phyloP scores from a whole-genome alignment of 2,113 vertebrate species.

The Forbesichthys agassizii region DNA sequence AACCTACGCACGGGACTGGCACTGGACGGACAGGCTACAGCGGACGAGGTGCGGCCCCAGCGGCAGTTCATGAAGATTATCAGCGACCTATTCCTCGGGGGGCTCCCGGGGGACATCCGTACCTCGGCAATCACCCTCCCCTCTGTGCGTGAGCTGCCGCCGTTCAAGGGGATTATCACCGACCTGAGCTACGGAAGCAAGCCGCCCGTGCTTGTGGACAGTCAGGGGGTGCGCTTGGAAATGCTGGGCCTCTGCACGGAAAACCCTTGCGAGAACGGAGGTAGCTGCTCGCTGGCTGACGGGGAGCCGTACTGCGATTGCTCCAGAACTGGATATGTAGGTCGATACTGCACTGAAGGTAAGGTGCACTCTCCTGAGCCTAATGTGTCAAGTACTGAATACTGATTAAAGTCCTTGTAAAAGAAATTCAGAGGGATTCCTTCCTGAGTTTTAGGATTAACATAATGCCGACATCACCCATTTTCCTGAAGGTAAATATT shows the following conservation, averaged over 20 bases:
- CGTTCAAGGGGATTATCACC: constrained; percentile 90
- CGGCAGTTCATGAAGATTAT: constrained; percentile 93
- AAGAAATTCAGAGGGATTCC: constrained; percentile 28
- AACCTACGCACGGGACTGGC: constrained; percentile 84
- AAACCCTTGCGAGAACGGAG: constrained; percentile 94
- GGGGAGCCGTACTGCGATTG: constrained; percentile 93
- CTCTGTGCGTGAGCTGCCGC: constrained; percentile 80
- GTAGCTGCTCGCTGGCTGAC: constrained; percentile 89
- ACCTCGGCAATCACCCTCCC: constrained; percentile 86
- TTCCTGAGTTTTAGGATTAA: constrained; percentile 21
- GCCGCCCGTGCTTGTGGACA: constrained; percentile 86
- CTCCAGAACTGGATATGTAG: constrained; percentile 89
- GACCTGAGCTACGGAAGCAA: constrained; percentile 91
- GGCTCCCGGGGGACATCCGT: constrained; percentile 89
- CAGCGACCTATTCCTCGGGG: constrained; percentile 94
- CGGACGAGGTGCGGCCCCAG: constrained; percentile 84
- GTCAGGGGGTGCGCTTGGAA: constrained; percentile 86
- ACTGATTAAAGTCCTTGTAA: constrained; percentile 46
- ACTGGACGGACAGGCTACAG: constrained; percentile 85
- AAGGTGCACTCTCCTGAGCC: constrained; percentile 65
- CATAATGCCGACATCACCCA: neutral
- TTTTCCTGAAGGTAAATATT: constrained; percentile 6
- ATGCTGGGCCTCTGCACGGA: constrained; percentile 90
- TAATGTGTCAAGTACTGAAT: constrained; percentile 45
- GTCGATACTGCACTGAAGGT: constrained; percentile 96